Conservation (phyloP, 1,140 invertebrate species). For the Orchestia grillus region DNA sequence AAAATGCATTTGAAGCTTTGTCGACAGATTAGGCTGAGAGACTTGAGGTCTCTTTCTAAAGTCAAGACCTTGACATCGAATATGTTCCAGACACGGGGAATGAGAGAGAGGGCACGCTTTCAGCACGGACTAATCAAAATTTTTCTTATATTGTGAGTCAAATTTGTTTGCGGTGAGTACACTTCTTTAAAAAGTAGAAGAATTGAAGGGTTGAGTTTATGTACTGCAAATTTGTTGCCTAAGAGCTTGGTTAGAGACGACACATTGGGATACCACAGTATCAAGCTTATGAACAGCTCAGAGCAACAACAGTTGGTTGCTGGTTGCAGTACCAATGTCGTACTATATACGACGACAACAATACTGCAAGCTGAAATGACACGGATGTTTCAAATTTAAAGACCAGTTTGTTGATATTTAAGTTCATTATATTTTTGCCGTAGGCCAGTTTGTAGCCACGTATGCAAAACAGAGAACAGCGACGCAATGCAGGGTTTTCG, state of each 20-base stretch:
- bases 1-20: constrained; percentile 4
- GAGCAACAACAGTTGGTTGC: not conserved
- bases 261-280: not conserved
- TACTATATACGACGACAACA: not conserved
- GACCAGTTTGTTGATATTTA: not conserved
- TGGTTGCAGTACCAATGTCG: not conserved
- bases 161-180: not conserved
- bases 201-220: not conserved
- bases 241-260: not conserved
- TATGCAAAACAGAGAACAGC: not conserved
- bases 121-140: not conserved
- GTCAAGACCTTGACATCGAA: not conserved
- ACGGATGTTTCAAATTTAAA: not conserved
- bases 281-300: not conserved
- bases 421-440: not conserved
- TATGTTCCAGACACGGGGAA: not conserved
- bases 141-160: not conserved
- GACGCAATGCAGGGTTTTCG: not conserved
- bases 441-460: not conserved
- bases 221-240: not conserved
- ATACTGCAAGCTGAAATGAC: not conserved
- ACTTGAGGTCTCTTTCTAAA: constrained; percentile 27
- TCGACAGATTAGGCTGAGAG: constrained; percentile 17
- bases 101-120: not conserved
- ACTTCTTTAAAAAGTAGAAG: not conserved